phyloP scores from a whole-genome alignment of 1,140 invertebrate species.

The Eulimnadia texana region DNA sequence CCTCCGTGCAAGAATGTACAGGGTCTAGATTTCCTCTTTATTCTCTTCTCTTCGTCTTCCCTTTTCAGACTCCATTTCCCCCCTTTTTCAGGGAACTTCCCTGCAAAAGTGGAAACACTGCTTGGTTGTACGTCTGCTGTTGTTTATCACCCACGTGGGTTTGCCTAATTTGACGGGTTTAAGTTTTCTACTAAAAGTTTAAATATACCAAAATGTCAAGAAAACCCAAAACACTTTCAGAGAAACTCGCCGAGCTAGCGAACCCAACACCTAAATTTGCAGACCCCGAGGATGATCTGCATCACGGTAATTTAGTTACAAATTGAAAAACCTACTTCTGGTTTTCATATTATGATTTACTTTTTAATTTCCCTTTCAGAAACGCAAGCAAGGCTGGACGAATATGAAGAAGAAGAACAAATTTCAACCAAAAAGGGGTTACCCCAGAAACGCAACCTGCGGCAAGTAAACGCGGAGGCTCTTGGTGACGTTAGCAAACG shows the following conservation, averaged over 20 bases:
- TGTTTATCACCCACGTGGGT: no score
- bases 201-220: neutral
- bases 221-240: slow-evolving; percentile 6
- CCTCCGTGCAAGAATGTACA: no score
- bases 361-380: neutral
- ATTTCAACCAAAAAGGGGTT: neutral
- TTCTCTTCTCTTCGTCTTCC: no score
- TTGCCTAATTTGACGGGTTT: no score
- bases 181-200: neutral
- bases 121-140: no score
- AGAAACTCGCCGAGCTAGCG: slow-evolving; percentile 12
- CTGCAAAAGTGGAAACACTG: no score
- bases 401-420: slow-evolving; percentile 7
- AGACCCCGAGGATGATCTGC: slow-evolving; percentile 11
- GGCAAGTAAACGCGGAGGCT: slow-evolving; percentile 40
- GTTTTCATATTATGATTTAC: neutral
- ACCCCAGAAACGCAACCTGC: neutral
- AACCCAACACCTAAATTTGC: slow-evolving; percentile 12
- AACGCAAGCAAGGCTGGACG: slow-evolving; percentile 6
- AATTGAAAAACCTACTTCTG: neutral
- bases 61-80: no score
- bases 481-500: slow-evolving; percentile 50
- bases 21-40: no score
- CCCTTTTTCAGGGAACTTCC: no score
- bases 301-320: slow-evolving; percentile 2